Evolutionary conservation across 1,140 invertebrate genomes (phyloP), one percentile per base, ranked within the genome.

Genomic region (Zelostemma sp.): DNA sequence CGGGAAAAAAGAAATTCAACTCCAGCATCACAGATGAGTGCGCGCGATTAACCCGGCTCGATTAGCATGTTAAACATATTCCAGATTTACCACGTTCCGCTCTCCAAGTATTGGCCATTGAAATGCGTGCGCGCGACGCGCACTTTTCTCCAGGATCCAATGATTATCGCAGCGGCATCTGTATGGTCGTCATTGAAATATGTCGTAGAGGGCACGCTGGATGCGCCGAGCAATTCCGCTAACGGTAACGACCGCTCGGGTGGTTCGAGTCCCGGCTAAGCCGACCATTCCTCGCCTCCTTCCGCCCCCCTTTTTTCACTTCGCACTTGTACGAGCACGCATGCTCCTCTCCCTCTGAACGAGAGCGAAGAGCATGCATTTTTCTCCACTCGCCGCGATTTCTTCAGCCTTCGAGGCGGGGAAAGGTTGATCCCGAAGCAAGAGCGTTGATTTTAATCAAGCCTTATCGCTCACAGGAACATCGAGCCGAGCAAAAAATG

Each of bases 141-240:
- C n/a, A n/a, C n/a, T n/a, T n/a, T 54, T 21, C 43, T 17, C 19
- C 1, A 58, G 72, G 60, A 73, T 67, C 61, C 76, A 75, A 83
- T 80, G 76, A 82, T 86, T 86, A 85, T 82, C 75, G 75, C 83
- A 85, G 84, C 84, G 84, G 72, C 84, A 86, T 86, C 84, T 86
- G 82, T 80, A 83, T 81, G 76, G 62, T 75, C 77, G 78, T 80
- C 79, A 85, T 83, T 79, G 84, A 85, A 86, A 86, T 86, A 83
- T 80, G 71, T 83, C 79, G 82, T 84, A 77, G 81, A 82, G 72
- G 61, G 74, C 66, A 72, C 57, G 58, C 63, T 53, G 68, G 76
- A 68, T 60, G 73, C 58, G 64, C 51, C 66, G 68, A 78, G 76
- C 77, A 79, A 84, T 85, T 85, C 83, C 80, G 73, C 84, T 86